A percentile compares a stretch with the other conserved stretches of the same genome.
phyloP scores from a whole-genome alignment of 1,140 invertebrate genomes.

The Hesperophylax magnus region DNA sequence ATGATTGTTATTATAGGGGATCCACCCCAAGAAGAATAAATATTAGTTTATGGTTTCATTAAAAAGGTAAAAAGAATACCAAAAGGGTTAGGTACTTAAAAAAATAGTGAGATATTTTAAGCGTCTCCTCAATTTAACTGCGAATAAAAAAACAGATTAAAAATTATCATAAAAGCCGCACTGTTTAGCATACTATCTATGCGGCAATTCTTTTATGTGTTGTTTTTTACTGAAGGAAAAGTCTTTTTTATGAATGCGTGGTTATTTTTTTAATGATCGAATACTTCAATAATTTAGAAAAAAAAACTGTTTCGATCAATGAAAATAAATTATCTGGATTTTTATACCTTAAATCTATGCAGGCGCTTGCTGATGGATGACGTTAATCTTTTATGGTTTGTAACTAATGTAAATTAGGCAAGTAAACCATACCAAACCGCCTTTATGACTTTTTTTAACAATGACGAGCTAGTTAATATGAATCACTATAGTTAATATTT shows the following conservation, averaged over 20 bases:
- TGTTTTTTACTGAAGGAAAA: slow-evolving; percentile 36
- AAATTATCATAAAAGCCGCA: slow-evolving; percentile 54
- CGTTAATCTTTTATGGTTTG: slow-evolving; percentile 22
- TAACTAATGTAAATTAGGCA: background rate
- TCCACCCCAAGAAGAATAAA: slow-evolving; percentile 50
- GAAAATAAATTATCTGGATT: slow-evolving; percentile 19
- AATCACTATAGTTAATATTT: too few species aligned
- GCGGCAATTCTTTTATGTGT: slow-evolving; percentile 37
- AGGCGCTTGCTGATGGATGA: slow-evolving; percentile 42
- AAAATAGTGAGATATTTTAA: slow-evolving; percentile 40
- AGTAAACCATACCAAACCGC: too few species aligned
- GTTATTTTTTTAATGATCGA: slow-evolving; percentile 27
- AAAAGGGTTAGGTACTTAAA: slow-evolving; percentile 43
- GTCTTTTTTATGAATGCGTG: slow-evolving; percentile 13
- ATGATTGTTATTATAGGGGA: slow-evolving; percentile 53
- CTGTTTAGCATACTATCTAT: slow-evolving; percentile 46
- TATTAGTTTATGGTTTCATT: slow-evolving; percentile 57
- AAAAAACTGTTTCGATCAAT: slow-evolving; percentile 42
- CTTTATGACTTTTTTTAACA: too few species aligned
- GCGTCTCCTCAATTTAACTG: slow-evolving; percentile 45
- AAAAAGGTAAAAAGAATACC: slow-evolving; percentile 49
- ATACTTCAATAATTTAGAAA: slow-evolving; percentile 12
- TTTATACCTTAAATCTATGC: slow-evolving; percentile 41
- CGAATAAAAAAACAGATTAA: slow-evolving; percentile 54
- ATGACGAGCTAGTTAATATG: too few species aligned